Evolutionary conservation across 53 echinoderm and acorn worm genomes (phyloP).

Genomic region (Glandiceps talaboti): DNA sequence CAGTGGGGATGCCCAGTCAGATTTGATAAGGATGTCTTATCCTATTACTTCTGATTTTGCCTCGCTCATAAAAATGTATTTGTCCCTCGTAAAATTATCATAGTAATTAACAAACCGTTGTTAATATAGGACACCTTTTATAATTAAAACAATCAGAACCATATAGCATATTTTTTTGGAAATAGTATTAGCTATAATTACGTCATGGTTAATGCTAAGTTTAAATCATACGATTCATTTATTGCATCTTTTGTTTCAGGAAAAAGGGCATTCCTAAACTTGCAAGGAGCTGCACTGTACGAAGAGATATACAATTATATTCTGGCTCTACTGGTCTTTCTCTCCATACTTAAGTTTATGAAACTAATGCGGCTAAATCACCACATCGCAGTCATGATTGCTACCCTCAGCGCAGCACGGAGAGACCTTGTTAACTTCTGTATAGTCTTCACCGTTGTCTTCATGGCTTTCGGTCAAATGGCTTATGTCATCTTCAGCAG

Average conservation of each 20-base stretch:
- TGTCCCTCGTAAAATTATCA: too few species aligned
- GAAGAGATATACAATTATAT: not conserved
- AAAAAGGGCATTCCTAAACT: slow-evolving; percentile 3
- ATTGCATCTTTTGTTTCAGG: not conserved
- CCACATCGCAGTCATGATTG: not conserved
- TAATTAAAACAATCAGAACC: too few species aligned
- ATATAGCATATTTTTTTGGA: too few species aligned
- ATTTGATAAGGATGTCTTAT: too few species aligned
- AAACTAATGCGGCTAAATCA: not conserved
- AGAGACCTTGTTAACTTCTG: not conserved
- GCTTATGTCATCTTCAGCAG: not conserved
- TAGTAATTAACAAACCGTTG: too few species aligned
- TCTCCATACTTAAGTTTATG: not conserved
- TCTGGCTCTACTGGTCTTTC: not conserved
- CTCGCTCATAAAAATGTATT: too few species aligned
- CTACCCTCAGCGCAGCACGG: not conserved
- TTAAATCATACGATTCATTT: too few species aligned
- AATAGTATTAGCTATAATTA: too few species aligned
- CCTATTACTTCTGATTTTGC: too few species aligned
- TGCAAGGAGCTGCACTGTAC: not conserved
- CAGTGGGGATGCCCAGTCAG: too few species aligned
- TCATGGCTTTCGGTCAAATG: not conserved
- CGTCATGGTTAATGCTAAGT: too few species aligned
- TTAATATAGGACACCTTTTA: too few species aligned
- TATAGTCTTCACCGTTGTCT: not conserved